Evolutionary conservation across 2,797 vertebrate species (phyloP), one percentile per base, ranked within the genome.

Genomic region (Pelochelys cantorii): DNA sequence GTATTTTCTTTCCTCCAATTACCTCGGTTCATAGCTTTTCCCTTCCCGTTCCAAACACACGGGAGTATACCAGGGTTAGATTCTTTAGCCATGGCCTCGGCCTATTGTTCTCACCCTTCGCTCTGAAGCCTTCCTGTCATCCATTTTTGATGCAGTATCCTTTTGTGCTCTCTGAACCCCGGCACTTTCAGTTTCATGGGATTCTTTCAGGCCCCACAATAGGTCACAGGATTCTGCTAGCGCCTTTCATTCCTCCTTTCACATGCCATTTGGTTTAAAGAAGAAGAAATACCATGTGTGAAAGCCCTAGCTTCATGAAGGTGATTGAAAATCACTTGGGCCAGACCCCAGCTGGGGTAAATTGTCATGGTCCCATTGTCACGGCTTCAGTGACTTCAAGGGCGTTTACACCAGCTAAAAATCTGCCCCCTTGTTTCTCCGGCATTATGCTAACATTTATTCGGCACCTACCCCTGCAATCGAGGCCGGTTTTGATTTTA

Each of bases 181-280:
- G 9, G 27, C 74, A 42, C 14, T 92, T 3, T 0, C 62, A 25
- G 68, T 86, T 83, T 54, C 14, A 88, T 77, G 55, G 56, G 74
- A 92, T 88, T 86, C 81, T 74, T 90, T 48, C 54, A 91, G 90
- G 92, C 79, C 11, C 74, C 81, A n/a, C 84, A 93, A 94, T 77
- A 83, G 85, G 79, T 87, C 86, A 48, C 81, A 79, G 81, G 42
- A 80, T 89, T 92, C 82, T 82, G 60, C 77, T 57, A 52, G 80
- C 0, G 1, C 27, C 84, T 77, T 77, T 77, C 74, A 29, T 52
- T 87, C 42, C 29, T 77, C 75, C 62, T 93, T 87, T 89, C 91
- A 83, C 85, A 79, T 0, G 52, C 54, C 37, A 81, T 62, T 74
- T 5, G 12, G 23, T 34, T 29, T 18, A 17, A 27, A 52, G 68